Evolutionary conservation across 2,797 vertebrate genomes (phyloP), one percentile per base, ranked within the genome.

Genomic region (Fratercula arctica): DNA sequence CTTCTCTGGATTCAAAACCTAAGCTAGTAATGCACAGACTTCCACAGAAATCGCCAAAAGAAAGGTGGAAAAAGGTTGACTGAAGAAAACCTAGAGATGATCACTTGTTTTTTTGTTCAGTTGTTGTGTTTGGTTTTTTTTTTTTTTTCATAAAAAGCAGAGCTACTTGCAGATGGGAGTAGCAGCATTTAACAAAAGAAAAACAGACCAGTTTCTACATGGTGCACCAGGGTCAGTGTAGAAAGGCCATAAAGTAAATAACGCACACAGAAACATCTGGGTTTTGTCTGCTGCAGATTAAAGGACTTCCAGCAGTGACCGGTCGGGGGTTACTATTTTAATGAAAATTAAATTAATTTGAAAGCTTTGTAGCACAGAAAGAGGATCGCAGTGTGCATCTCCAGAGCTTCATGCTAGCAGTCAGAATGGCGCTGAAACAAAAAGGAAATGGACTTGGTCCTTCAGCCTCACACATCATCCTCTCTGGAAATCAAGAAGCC

Each of bases 261-360:
- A 89, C 4, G 14, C 28, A 66, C 60, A 48, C 29, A 87, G 80
- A 64, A 89, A 90, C 83, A 93, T 86, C 86, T 94, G 89, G 24
- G 1, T 1, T 73, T 79, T 90, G 69, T 85, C 86, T 69, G 87
- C 50, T 60, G 33, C 23, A 81, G 74, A 78, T 79, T 88, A 78
- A 88, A 78, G 15, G 80, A 66, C 35, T 90, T 74, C 13, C 67
- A 91, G 75, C 82, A 48, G 53, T 35, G n/a, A 78, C 41, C 24
- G 57, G 37, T 39, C 77, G 78, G 17, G 5, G 35, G 66, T 59
- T 59, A 64, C 51, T 77, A 39, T 46, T 85, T 78, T 67, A 92
- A 94, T 56, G 26, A 91, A 76, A 95, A 77, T 57, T 57, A 69
- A 76, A 90, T 86, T 81, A 35, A 91, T 75, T 70, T 77, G 29